Conservation (phyloP, 2,888 invertebrate species). For the Thysanoteuthis rhombus region DNA sequence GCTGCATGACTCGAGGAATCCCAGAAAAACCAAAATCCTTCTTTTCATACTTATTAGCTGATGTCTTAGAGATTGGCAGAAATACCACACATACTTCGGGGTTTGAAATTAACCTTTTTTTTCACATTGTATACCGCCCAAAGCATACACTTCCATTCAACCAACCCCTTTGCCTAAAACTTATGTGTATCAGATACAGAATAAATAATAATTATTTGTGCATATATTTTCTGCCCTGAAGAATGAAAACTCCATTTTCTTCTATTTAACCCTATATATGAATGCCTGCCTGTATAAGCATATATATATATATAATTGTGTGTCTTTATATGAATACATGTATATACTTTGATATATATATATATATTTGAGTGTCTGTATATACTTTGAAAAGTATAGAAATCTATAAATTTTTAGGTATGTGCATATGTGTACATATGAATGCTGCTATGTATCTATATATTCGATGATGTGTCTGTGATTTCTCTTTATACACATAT, state of each 20-base stretch:
- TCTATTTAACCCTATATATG: background rate
- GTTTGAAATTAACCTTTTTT: background rate
- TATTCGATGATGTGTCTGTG: too few relatives aligned
- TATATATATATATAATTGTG: background rate
- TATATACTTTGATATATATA: background rate
- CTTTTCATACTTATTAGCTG: constrained; percentile 12
- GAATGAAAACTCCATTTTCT: background rate
- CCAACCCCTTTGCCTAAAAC: background rate
- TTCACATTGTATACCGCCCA: background rate
- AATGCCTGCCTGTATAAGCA: too few relatives aligned
- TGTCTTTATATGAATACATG: background rate
- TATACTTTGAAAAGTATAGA: too few relatives aligned
- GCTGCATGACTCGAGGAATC: background rate
- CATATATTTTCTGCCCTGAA: background rate
- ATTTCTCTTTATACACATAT: too few relatives aligned
- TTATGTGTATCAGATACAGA: background rate
- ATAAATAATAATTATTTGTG: constrained; percentile 12
- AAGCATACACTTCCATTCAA: background rate
- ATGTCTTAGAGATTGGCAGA: constrained; percentile 12
- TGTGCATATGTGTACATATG: too few relatives aligned
- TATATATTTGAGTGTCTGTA: too few relatives aligned
- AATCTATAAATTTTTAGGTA: too few relatives aligned
- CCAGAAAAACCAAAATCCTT: constrained; percentile 12
- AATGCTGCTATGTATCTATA: too few relatives aligned
- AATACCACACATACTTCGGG: constrained; percentile 12